A percentile compares a stretch with the other conserved stretches of the same genome.
Evolutionary conservation across 92 coral and sea anemone genomes (phyloP).

Genomic region (Siderastrea siderea): DNA sequence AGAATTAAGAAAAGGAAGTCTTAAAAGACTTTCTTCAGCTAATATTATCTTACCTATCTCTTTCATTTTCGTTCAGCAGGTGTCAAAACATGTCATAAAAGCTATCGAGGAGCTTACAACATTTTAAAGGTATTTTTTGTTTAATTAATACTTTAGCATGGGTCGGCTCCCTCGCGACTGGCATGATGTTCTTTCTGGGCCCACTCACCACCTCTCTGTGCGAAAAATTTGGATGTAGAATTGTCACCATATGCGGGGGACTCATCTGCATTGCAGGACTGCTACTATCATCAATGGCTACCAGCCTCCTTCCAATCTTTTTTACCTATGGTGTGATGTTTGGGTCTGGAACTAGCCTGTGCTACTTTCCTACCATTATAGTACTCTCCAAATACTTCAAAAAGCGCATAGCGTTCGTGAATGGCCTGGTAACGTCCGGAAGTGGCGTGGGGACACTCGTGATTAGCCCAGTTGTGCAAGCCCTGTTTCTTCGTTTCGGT

Average conservation of each 20-base stretch:
- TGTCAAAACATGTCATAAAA: too few relatives aligned
- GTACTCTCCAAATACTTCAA: conserved; percentile 89
- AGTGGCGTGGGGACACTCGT: conserved; percentile 90
- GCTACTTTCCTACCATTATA: conserved; percentile 88
- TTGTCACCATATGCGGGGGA: conserved; percentile 83
- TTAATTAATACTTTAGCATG: conserved; percentile 60
- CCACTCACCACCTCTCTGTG: conserved; percentile 91
- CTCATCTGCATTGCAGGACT: conserved; percentile 80
- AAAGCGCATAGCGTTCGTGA: conserved; percentile 84
- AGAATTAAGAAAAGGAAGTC: too few relatives aligned
- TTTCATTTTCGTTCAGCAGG: too few relatives aligned
- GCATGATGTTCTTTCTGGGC: conserved; percentile 92
- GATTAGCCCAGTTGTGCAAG: conserved; percentile 79
- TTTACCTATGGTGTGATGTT: conserved; percentile 88
- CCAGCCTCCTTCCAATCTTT: conserved; percentile 80
- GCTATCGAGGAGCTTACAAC: too few relatives aligned
- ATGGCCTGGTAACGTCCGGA: conserved; percentile 90
- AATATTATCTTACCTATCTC: too few relatives aligned
- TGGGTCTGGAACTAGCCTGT: conserved; percentile 94
- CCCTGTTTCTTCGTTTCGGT: conserved; percentile 63
- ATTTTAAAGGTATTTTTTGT: neutral
- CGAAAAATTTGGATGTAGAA: conserved; percentile 87
- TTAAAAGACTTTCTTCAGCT: too few relatives aligned
- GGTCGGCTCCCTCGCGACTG: conserved; percentile 93
- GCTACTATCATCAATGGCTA: conserved; percentile 80